These are phyloP conservation scores for Parotia lawesii DNA, from an alignment of 2,113 vertebrate genomes.

Conservation along the genomic window DNA sequence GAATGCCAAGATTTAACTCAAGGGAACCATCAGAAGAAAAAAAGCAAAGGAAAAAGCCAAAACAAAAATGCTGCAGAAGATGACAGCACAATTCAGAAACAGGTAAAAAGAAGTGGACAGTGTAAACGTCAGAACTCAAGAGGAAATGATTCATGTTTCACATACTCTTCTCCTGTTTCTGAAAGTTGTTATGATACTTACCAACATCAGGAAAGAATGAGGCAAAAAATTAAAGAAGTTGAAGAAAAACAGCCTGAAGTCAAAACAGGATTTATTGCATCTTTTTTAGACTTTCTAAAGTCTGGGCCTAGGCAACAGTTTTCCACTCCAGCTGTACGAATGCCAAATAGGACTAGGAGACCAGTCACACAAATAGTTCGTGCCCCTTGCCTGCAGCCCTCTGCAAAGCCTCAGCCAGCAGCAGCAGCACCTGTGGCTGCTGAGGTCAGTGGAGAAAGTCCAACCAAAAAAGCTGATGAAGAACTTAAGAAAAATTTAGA, in stretches of 20 bases:
- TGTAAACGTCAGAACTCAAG: conserved; percentile 86
- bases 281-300: conserved; percentile 97
- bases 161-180: conserved; percentile 73
- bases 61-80: conserved; percentile 79
- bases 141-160: conserved; percentile 78
- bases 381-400: conserved; percentile 69
- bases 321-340: conserved; percentile 86
- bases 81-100: conserved; percentile 75
- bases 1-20: conserved; percentile 73
- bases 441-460: conserved; percentile 69
- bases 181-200: conserved; percentile 84
- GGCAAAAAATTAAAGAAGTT: conserved; percentile 96
- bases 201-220: conserved; percentile 94
- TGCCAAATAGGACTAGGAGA: conserved; percentile 84
- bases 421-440: conserved; percentile 59
- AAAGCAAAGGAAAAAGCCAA: conserved; percentile 79
- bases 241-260: conserved; percentile 98
- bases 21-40: conserved; percentile 83
- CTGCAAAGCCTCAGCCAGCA: conserved; percentile 71
- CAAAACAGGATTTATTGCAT: conserved; percentile 95
- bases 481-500: conserved; percentile 90
- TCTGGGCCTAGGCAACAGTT: conserved; percentile 94
- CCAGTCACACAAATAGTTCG: conserved; percentile 78
- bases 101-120: conserved; percentile 78
- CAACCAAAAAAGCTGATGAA: conserved; percentile 82